Base-by-base conservation (phyloP, 2,113 vertebrate species). In the Thermophis baileyi region DNA sequence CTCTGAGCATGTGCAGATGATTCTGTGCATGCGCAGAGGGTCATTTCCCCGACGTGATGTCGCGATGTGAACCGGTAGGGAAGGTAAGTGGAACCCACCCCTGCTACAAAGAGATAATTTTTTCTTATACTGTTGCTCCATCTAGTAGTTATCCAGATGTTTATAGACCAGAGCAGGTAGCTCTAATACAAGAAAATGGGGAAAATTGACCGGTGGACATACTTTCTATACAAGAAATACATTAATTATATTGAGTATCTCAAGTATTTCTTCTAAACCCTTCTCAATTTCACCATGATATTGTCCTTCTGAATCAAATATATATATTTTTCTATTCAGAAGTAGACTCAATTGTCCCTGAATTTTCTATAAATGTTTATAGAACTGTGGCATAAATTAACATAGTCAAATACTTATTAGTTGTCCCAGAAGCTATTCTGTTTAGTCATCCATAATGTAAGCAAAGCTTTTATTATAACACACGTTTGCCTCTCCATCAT, bases 401-500 rank as follows among this genome's bases (percentile, higher is more conserved):
- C 12, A 50, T 20, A 22, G 2, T 20, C 24, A 44, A 51, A 63
- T 46, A 30, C 35, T 51, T 88, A 88, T 88, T 88, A 69, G 55
- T 16, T 60, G n/a, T 40, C 57, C 88, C 25, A 60, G 51, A 89
- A 86, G 30, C 46, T 40, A 86, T 57, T 89, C 88, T 85, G 81
- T n/a, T 55, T 85, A 60, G 85, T 92, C 69, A 46, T 47, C 51
- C 69, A 93, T 87, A 18, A 74, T 35, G 10, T 81, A 94, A 94
- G 93, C 47, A 89, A 9, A 20, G 1, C 53, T 18, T 94, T 92
- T 35, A 92, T 94, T 81, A 60, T 63, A 86, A 14, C 91, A 6
- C 18, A 54, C 60, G 87, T 94, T 85, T 95, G 4, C 9, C 20
- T 93, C 92, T 88, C n/a, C 46, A 86, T 20, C 90, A 40, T 85